Evolutionary conservation across 2,797 vertebrate species (phyloP), one percentile per base, ranked within the genome.

Genomic region (Hippocampus kuda): DNA sequence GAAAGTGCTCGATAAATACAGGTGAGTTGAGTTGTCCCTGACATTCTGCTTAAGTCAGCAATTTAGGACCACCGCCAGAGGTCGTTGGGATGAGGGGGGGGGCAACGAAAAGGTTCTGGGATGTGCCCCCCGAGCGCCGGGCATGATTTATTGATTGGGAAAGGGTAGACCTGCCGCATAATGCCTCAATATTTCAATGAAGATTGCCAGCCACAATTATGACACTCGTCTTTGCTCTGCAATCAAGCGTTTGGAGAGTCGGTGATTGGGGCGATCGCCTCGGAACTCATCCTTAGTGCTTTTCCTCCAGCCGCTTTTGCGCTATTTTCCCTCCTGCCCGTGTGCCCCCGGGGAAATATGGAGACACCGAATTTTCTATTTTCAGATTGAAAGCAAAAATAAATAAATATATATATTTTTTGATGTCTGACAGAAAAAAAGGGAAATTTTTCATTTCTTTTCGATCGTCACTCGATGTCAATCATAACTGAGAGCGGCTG

Each of bases 81-180:
- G 57, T 68, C 48, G 9, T 67, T 56, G 46, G 30, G 67, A 71
- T 65, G 61, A 68, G 30, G 41, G 59, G 61, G 41, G 60, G 61
- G 70, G 61, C 65, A 44, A 41, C 1, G 61, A 70, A 49, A 69
- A 75, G 26, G 62, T 42, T 60, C 24, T 15, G 26, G 56, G 15
- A 59, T 5, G 13, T 38, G 34, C 26, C 15, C 7, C 59, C 59
- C 12, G 7, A 10, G 7, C 7, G 7, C 27, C 27, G 4, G 5
- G 6, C 59, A 72, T 70, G 75, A 84, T 77, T 82, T 78, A 80
- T 75, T 79, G 74, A 80, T 70, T 79, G 71, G 46, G 59, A 68
- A 73, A 76, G 65, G 27, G 26, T 63, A 41, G 72, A 59, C 24
- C 26, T 18, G 26, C 26, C 4, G 13, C 12, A 27, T 12, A 7